Base-by-base conservation (phyloP, 1,140 invertebrate genomes). In the Listronotus oregonensis region DNA sequence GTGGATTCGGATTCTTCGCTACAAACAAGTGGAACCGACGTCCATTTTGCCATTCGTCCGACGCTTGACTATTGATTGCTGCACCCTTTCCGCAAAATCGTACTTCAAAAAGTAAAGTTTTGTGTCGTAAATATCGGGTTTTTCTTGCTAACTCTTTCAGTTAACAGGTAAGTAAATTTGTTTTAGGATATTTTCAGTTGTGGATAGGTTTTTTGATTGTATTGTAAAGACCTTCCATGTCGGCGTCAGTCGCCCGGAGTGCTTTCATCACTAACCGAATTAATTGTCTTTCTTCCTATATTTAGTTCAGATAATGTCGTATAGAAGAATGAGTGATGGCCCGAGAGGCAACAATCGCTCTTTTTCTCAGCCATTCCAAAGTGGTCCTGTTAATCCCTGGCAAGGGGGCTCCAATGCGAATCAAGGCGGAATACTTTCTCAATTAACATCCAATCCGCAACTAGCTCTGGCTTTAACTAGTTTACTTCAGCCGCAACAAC, bases 401-500 rank as follows among this genome's bases (percentile, higher is more conserved):
- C 77, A 78, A 52, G 76, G 75, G 57, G 68, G 72, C 43, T 65
- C 69, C 60, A 73, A 73, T 71, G 34, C 67, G 60, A 74, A 73
- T 72, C 71, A 70, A 52, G 56, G 46, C 40, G 50, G 66, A 46
- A 67, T 73, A 50, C 64, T 76, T 56, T 71, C 66, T 61, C 74
- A 71, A 67, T 72, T 73, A 72, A 66, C 70, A 43, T 74, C 71
- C 70, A 77, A 72, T 66, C 75, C 70, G 47, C 77, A 78, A 73
- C 75, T 78, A 64, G 77, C 77, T 67, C 76, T 78, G 59, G 76
- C 77, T 73, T 66, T 78, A 60, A 73, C 70, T 69, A 78, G 72
- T 71, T 73, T 78, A 68, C 73, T 78, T 55, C 77, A 78, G 67
- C 72, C 69, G 42, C 75, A 77, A 61, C 72, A 73, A 67, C 68